Conservation (phyloP, 2,888 invertebrate genomes). For the Metellina segmentata region DNA sequence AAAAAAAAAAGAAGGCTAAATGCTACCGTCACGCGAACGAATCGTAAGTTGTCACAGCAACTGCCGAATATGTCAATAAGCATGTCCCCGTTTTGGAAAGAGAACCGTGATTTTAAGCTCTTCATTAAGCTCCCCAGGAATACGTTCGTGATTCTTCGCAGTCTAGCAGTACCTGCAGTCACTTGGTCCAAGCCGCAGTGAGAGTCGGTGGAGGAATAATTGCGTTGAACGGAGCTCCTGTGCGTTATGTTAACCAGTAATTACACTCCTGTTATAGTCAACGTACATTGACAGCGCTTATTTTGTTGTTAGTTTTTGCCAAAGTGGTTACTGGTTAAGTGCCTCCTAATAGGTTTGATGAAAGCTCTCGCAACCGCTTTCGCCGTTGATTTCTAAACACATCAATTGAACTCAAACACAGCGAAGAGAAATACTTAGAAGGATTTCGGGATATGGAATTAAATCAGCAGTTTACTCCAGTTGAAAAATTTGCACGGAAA, state of each 20-base stretch:
- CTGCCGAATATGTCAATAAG: slow-evolving; percentile 41
- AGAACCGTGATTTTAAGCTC: slow-evolving; percentile 19
- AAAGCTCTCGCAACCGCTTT: too few relatives aligned
- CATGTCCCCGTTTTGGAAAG: slow-evolving; percentile 23
- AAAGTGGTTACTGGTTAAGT: too few relatives aligned
- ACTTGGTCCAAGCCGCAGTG: neutral
- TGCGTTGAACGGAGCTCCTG: neutral
- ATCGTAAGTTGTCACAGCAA: slow-evolving; percentile 9
- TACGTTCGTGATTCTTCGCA: neutral
- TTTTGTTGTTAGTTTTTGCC: neutral
- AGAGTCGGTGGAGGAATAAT: neutral
- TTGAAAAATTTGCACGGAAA: too few relatives aligned
- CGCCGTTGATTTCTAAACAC: too few relatives aligned
- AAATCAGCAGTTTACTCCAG: too few relatives aligned
- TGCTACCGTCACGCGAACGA: neutral
- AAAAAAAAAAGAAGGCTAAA: slow-evolving; percentile 22
- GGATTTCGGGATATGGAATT: too few relatives aligned
- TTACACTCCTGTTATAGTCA: neutral
- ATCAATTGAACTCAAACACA: too few relatives aligned
- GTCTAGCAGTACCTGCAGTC: too few relatives aligned
- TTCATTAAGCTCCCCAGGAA: slow-evolving; percentile 2
- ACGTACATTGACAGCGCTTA: neutral
- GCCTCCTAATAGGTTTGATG: too few relatives aligned
- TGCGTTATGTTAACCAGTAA: neutral
- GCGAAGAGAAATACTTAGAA: too few relatives aligned